Evolutionary conservation across 2,113 vertebrate species (phyloP).

Genomic region (Drymodes brunneopygia): DNA sequence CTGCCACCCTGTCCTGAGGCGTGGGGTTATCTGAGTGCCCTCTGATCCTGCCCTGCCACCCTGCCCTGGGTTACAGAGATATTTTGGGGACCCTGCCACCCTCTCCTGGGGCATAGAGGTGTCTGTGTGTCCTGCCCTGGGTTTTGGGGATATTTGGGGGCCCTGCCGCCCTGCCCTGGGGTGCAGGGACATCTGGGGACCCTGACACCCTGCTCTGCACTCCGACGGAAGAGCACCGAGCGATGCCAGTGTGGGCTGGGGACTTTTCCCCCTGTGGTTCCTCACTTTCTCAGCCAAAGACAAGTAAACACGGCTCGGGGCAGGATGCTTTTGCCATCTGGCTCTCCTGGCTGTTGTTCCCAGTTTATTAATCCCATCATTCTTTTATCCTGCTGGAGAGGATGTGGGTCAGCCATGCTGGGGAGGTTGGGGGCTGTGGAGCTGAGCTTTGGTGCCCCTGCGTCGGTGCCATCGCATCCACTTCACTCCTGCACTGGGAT

Average conservation of each 20-base stretch:
- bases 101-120: neutral
- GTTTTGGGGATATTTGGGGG: neutral
- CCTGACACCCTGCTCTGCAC: neutral
- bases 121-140: neutral
- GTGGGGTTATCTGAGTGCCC: neutral
- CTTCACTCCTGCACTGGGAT: fast-evolving
- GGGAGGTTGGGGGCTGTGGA: neutral
- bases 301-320: fast-evolving
- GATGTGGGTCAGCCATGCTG: neutral
- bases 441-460: neutral
- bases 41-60: neutral
- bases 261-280: neutral
- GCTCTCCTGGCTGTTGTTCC: neutral
- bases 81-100: neutral
- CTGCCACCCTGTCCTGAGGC: neutral
- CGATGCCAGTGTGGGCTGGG: neutral
- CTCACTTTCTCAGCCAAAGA: neutral
- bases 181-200: fast-evolving
- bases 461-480: fast-evolving
- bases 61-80: neutral
- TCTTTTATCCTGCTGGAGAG: neutral
- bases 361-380: neutral
- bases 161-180: neutral
- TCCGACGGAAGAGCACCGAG: neutral
- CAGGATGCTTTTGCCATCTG: neutral